Base-by-base conservation (phyloP, 2,888 invertebrate species). In the Spodoptera littoralis region DNA sequence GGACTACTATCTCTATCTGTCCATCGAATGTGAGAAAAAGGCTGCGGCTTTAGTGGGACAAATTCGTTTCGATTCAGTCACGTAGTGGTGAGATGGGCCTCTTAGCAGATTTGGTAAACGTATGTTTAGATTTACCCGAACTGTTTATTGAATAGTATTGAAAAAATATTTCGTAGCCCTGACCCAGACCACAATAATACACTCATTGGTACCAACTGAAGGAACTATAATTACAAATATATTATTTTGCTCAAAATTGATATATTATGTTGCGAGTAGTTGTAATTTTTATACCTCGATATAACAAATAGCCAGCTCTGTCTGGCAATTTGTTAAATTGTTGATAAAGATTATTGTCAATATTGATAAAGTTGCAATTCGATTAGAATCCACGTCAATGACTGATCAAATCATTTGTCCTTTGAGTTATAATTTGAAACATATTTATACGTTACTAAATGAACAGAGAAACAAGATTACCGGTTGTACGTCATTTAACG, bases 41-140 rank as follows among this genome's bases (percentile, higher is more conserved):
- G 88, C 89, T 87, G 87, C 83, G 91, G 93, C 89, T 93, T 93
- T 92, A 89, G 87, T 84, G 84, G 88, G 91, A 94, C 92, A 92
- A 93, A 94, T 93, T 89, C 92, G 89, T 88, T 91, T 88, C 89
- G 90, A 92, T 90, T 93, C 90, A 89, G 93, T 94, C 94, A 92
- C 92, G 92, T 92, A 88, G 85, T 83, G 84, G 69, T 79, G 79
- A 88, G 88, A 93, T 92, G 89, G 90, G 89, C 88, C 88, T 91
- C 88, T 93, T 90, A 90, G 90, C 89, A 89, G 90, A 90, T 93
- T 93, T 90, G 77, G 84, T 87, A 86, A 89, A 85, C 88, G 88
- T 90, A 88, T 92, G 92, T 92, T 92, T 92, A 90, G 86, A 86
- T 90, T 89, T 87, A 77, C 73, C 71, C 77, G 60, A 83, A 84